phyloP scores from a whole-genome alignment of 2,113 vertebrate species.

The Eudyptes chrysolophus region DNA sequence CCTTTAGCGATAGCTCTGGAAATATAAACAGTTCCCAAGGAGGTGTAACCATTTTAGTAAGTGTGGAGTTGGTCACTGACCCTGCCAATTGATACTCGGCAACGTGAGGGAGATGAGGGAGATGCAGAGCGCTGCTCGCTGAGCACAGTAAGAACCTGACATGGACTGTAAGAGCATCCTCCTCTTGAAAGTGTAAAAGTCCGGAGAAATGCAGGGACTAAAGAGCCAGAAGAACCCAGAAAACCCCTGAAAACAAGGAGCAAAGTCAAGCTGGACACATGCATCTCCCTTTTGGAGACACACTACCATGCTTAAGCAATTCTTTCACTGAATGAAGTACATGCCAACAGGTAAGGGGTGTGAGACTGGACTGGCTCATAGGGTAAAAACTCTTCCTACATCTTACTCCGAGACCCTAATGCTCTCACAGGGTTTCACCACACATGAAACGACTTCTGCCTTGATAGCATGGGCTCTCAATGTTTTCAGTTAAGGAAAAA shows the following conservation, averaged over 20 bases:
- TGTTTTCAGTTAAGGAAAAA: neutral
- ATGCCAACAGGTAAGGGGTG: neutral
- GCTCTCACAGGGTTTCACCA: neutral
- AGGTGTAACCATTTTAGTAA: neutral
- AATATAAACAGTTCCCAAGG: neutral
- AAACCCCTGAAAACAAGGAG: neutral
- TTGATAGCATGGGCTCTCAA: neutral
- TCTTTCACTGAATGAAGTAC: neutral
- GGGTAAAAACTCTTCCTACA: neutral
- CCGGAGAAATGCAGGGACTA: neutral
- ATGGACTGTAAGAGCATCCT: neutral
- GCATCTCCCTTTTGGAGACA: neutral
- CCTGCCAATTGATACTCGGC: neutral
- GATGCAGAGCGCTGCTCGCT: neutral
- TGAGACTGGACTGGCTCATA: neutral
- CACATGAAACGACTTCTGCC: neutral
- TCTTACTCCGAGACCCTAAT: neutral
- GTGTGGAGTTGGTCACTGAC: neutral
- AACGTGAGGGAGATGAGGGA: neutral
- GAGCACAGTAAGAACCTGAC: neutral
- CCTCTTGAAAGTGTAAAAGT: neutral
- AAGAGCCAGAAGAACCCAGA: neutral
- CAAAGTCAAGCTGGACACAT: neutral
- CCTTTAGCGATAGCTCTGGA: neutral
- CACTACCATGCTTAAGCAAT: accelerated